Evolutionary conservation across 1,140 invertebrate species (phyloP), one percentile per base, ranked within the genome.

Genomic region (Trinorchestia longiramus): DNA sequence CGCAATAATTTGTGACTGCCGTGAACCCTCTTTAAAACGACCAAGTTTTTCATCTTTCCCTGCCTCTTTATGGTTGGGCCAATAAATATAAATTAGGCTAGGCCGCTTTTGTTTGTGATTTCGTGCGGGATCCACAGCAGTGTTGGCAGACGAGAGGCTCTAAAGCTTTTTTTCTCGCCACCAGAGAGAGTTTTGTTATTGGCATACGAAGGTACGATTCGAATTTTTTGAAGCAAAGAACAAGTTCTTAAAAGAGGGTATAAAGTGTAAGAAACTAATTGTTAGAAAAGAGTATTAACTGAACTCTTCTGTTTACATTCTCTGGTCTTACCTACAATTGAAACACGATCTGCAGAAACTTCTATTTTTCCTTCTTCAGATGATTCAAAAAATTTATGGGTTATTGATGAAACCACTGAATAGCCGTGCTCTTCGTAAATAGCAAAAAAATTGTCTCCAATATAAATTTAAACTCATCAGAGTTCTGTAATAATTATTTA

Each of bases 21-120:
- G 23, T 45, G 92, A 45, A 94, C 41, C 92, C 43, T 40, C 92
- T 94, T 94, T 0, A 6, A 40, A 47, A 94, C 44, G 43, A 43
- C 41, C 1, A 47, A 94, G 47, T 94, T 94, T 94, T 94, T 43
- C 92, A 94, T 94, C 17, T 47, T 94, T 45, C 43, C 92, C n/a
- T 47, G 92, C 41, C 90, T 47, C 92, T 45, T 47, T 94, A 47
- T 94, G 92, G 92, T 94, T 45, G 40, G 92, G 92, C 92, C 92
- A 94, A 94, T 94, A 94, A 47, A 94, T 94, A 94, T 94, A 94
- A 94, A 94, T 94, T 94, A 42, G 92, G 92, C 41, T 94, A 47
- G 47, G 44, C 92, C 17, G 92, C 92, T 43, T 45, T 94, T 94
- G 92, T 94, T 94, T 94, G 92, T 94, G 92, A 94, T 44, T 94